These are phyloP conservation scores for Helogale parvula DNA, from an alignment of 2,113 vertebrate species.

Conservation along the genomic window DNA sequence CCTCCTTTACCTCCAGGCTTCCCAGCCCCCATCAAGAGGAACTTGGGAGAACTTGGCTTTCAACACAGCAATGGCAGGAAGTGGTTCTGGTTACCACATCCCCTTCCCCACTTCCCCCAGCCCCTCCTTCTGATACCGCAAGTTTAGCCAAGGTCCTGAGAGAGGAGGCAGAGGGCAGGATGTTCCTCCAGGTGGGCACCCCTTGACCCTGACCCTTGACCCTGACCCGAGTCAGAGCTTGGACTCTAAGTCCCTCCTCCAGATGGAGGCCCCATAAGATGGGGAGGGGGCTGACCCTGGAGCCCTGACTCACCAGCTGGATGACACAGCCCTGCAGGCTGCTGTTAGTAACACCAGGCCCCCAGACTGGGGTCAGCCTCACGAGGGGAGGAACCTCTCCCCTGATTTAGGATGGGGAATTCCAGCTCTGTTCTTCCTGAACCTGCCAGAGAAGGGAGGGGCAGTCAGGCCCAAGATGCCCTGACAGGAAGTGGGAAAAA, in stretches of 20 bases:
- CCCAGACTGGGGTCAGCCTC: slow-evolving; percentile 55
- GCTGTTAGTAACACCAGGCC: slow-evolving; percentile 66
- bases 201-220: neutral
- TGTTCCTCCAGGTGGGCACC: neutral
- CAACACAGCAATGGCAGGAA: slow-evolving; percentile 76
- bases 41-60: slow-evolving; percentile 70
- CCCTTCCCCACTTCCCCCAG: slow-evolving; percentile 66
- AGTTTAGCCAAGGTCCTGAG: slow-evolving; percentile 41
- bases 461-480: neutral
- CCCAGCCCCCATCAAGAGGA: slow-evolving; percentile 63
- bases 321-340: slow-evolving; percentile 65
- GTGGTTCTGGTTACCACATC: slow-evolving; percentile 79
- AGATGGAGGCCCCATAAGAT: neutral
- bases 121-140: slow-evolving; percentile 54
- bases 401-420: slow-evolving; percentile 43
- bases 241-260: neutral
- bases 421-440: slow-evolving; percentile 54
- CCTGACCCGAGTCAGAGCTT: neutral
- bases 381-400: slow-evolving; percentile 53
- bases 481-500: slow-evolving; percentile 71
- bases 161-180: slow-evolving; percentile 21
- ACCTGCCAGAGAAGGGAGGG: neutral
- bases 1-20: slow-evolving; percentile 44
- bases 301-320: slow-evolving; percentile 66
- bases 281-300: slow-evolving; percentile 17